phyloP scores from a whole-genome alignment of 2,113 vertebrate genomes.

The Hydrolagus affinis region DNA sequence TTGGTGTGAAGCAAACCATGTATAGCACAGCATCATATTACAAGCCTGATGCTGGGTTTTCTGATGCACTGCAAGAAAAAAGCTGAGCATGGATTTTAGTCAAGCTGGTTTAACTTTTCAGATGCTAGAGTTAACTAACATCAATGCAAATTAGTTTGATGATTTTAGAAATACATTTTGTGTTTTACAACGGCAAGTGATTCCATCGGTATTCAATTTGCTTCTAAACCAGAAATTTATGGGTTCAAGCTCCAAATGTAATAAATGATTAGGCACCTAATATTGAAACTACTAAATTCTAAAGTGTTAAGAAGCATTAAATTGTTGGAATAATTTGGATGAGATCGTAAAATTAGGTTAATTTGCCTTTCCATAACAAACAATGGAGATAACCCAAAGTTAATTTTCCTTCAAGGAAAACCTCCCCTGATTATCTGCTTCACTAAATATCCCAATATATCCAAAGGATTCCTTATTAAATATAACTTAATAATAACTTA shows the following conservation, averaged over 20 bases:
- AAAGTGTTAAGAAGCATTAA: too few relatives aligned
- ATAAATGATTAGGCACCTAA: not conserved
- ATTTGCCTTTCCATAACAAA: too few relatives aligned
- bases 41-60: not conserved
- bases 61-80: not conserved
- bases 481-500: too few relatives aligned
- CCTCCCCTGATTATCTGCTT: too few relatives aligned
- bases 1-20: not conserved
- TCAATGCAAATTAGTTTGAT: not conserved
- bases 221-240: not conserved
- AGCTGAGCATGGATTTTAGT: not conserved
- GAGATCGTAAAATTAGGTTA: too few relatives aligned
- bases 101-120: not conserved
- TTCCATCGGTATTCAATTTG: not conserved
- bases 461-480: too few relatives aligned
- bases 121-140: too few relatives aligned
- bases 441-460: too few relatives aligned
- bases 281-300: too few relatives aligned
- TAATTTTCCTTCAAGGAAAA: too few relatives aligned
- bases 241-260: not conserved
- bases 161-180: not conserved
- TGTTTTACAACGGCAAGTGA: not conserved
- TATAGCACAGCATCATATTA: not conserved
- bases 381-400: too few relatives aligned
- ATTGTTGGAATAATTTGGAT: too few relatives aligned